Conservation (phyloP, 1,140 invertebrate species). For the Drosophila kohkoa region DNA sequence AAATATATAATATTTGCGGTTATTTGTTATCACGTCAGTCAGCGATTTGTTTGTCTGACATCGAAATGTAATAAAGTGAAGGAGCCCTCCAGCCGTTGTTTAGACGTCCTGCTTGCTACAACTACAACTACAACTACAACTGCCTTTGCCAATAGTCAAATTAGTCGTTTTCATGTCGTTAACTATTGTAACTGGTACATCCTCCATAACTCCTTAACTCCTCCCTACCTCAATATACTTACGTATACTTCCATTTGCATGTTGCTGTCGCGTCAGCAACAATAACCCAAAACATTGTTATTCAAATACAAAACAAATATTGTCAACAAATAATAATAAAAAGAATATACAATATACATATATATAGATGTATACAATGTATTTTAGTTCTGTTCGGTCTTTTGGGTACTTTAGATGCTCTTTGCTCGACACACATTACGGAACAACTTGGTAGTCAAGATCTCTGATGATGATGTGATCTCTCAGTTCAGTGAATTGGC, state of each 20-base stretch:
- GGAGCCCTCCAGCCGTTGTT: background rate
- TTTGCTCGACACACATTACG: background rate
- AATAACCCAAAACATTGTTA: constrained; percentile 52
- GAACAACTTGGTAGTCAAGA: background rate
- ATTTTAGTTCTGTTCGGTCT: background rate
- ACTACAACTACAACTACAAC: too few species aligned
- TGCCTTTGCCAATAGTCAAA: constrained; percentile 64
- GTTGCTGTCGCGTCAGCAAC: constrained; percentile 48
- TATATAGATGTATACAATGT: too few species aligned
- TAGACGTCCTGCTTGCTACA: too few species aligned
- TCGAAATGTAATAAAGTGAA: constrained; percentile 14
- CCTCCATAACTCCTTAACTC: constrained; percentile 14
- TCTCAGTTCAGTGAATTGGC: constrained; percentile 33
- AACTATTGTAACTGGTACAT: constrained; percentile 81
- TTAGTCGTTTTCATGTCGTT: constrained; percentile 79
- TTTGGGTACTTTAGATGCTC: constrained; percentile 9
- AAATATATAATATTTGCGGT: constrained; percentile 51
- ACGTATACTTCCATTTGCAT: constrained; percentile 37
- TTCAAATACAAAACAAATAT: constrained; percentile 57
- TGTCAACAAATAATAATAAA: constrained; percentile 43
- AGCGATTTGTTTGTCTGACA: constrained; percentile 59
- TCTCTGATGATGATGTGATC: constrained; percentile 1
- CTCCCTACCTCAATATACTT: background rate
- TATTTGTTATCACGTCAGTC: constrained; percentile 80
- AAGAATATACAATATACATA: background rate